Evolutionary conservation across 2,888 invertebrate species (phyloP).

Genomic region (Lochmaea crataegi): DNA sequence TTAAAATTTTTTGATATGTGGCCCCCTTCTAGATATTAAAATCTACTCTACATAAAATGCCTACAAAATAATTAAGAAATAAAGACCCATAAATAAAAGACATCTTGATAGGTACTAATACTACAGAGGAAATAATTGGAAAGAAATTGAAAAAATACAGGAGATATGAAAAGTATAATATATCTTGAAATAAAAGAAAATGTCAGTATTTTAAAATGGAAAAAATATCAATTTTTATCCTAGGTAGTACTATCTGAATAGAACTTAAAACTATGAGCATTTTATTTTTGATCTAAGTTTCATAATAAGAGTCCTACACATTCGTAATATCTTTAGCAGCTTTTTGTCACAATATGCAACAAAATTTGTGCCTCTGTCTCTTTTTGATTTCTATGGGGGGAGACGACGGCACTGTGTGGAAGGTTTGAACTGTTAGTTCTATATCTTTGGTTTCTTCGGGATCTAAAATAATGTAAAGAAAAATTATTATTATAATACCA

Average conservation of each 20-base stretch:
- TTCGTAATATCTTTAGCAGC: conserved; percentile 11
- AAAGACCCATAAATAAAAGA: background rate
- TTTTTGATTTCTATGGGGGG: conserved; percentile 67
- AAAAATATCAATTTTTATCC: background rate
- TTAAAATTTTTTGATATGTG: background rate
- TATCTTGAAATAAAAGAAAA: background rate
- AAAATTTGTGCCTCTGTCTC: conserved; percentile 62
- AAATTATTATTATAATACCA: too few relatives aligned
- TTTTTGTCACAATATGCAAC: conserved; percentile 64
- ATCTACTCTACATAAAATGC: background rate
- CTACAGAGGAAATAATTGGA: background rate
- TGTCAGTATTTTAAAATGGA: background rate
- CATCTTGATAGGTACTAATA: background rate
- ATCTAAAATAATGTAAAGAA: conserved; percentile 65
- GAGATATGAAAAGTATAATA: background rate
- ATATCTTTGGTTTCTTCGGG: conserved; percentile 87
- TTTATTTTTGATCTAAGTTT: conserved; percentile 41
- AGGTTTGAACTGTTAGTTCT: conserved; percentile 87
- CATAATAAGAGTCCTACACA: conserved; percentile 23
- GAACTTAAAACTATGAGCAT: conserved; percentile 38
- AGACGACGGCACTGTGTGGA: conserved; percentile 69
- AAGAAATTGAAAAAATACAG: background rate
- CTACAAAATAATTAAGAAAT: background rate
- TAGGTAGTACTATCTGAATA: conserved; percentile 5
- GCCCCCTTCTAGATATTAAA: conserved; percentile 1